Evolutionary conservation across 2,797 vertebrate species (phyloP), one percentile per base, ranked within the genome.

Genomic region (Acestrorhynchus altus): DNA sequence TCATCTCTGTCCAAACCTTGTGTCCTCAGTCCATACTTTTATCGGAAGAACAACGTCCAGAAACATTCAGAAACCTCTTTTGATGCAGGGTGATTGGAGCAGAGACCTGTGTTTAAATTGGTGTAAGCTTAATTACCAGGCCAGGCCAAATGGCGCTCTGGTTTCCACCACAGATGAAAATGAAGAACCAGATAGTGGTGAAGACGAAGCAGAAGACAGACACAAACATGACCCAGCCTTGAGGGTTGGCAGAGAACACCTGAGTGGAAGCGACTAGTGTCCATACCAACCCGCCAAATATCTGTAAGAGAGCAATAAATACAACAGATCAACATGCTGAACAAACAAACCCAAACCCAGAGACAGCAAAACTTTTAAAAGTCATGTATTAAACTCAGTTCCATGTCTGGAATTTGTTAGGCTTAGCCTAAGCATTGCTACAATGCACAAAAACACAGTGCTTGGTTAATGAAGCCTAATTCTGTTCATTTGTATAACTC

Each of bases 191-290:
- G 72, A 97, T 85, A 52, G 81, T 90, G 63, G 96, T 93, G 86
- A 93, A 88, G 83, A 96, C 2, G 0, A 97, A 97, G 89, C 96
- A 97, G 89, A 95, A 95, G 77, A 97, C 87, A 0, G 95, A 96
- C 70, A 97, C 95, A 1, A 96, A 97, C 96, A 97, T 97, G 88
- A 97, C 95, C 96, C 96, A 97, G 77, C 94, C 96, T 89, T 94
- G 91, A 72, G 93, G 47, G 0, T 93, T 83, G 0, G 78, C 0
- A 0, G 0, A 0, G 0, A 0, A 0, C 24, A 94, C 86, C 4
- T 0, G 56, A 0, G 92, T 90, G 1, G 93, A 89, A 76, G 83
- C 83, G 39, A 83, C 28, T 22, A 84, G 72, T 24, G 68, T 78
- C 83, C 83, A 84, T 2, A 82, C 77, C 64, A 83, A 49, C 18